Evolutionary conservation across 2,113 vertebrate genomes (phyloP).

Genomic region (Aspiorhynchus laticeps): DNA sequence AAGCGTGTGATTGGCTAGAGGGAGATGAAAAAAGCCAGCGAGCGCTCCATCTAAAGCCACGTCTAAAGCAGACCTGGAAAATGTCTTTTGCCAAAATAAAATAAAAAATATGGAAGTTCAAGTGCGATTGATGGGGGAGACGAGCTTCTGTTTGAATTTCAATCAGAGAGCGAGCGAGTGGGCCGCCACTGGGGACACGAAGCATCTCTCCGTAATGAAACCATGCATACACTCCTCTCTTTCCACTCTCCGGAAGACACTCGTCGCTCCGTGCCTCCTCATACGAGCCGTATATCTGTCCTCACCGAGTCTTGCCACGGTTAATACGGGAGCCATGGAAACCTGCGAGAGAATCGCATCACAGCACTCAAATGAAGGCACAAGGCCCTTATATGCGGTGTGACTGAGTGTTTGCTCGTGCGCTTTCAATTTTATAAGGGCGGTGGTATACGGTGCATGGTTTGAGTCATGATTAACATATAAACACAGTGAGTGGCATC

Average conservation of each 20-base stretch:
- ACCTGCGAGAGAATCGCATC: conserved; percentile 34
- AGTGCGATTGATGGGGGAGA: conserved; percentile 39
- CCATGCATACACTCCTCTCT: conserved; percentile 64
- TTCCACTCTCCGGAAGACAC: conserved; percentile 67
- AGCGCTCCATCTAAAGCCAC: conserved; percentile 25
- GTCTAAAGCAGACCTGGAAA: conserved; percentile 31
- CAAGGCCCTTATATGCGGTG: neutral
- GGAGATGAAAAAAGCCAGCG: conserved; percentile 22
- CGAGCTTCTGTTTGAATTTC: conserved; percentile 50
- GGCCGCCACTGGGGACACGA: conserved; percentile 20
- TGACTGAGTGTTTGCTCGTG: conserved; percentile 26
- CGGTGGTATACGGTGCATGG: neutral
- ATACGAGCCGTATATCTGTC: conserved; percentile 46
- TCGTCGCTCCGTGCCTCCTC: conserved; percentile 53
- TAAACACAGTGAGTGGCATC: neutral
- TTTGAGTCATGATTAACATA: conserved; percentile 8
- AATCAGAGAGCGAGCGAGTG: conserved; percentile 46
- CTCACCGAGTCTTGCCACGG: neutral
- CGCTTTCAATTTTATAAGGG: conserved; percentile 9
- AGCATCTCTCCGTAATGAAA: conserved; percentile 51
- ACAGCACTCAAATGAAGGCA: conserved; percentile 24
- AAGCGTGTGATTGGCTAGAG: conserved; percentile 53
- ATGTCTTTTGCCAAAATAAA: conserved; percentile 16
- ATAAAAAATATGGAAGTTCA: conserved; percentile 31
- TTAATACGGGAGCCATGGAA: conserved; percentile 50